Percentiles rank a stretch among this genome's conserved stretches.
These are phyloP conservation scores for Lordiphosa collinella DNA, from an alignment of 1,140 invertebrate genomes.

Conservation along the genomic window DNA sequence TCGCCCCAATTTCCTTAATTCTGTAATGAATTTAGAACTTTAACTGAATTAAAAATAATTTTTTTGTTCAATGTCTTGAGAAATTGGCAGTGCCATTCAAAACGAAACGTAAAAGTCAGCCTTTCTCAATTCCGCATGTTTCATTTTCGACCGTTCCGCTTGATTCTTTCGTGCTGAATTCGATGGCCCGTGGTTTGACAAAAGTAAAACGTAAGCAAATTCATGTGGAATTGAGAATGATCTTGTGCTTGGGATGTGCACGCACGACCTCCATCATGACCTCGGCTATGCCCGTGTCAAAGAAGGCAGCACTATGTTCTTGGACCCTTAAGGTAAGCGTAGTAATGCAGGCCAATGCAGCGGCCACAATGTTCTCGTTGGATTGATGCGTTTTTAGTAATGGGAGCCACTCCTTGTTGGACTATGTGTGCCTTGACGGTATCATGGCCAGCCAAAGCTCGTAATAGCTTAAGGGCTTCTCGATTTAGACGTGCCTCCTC, in stretches of 20 bases:
- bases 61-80: no score
- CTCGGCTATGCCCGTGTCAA: conserved; percentile 85
- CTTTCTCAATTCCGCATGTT: no score
- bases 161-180: no score
- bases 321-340: conserved; percentile 87
- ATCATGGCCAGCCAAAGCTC: conserved; percentile 90
- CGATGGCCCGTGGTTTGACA: no score
- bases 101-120: no score
- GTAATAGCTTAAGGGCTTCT: conserved; percentile 82
- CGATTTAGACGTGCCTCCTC: conserved; percentile 46
- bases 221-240: no score
- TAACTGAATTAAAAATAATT: no score
- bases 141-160: no score
- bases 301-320: conserved; percentile 85
- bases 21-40: no score
- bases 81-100: no score
- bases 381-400: conserved; percentile 86
- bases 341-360: conserved; percentile 85
- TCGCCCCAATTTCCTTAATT: no score
- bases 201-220: no score
- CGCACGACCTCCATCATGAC: conserved; percentile 88
- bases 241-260: conserved; percentile 83
- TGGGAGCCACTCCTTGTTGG: conserved; percentile 85
- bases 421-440: conserved; percentile 89
- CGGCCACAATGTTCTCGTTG: conserved; percentile 82